phyloP scores from a whole-genome alignment of 1,140 invertebrate species.

The Ceratina japonica region DNA sequence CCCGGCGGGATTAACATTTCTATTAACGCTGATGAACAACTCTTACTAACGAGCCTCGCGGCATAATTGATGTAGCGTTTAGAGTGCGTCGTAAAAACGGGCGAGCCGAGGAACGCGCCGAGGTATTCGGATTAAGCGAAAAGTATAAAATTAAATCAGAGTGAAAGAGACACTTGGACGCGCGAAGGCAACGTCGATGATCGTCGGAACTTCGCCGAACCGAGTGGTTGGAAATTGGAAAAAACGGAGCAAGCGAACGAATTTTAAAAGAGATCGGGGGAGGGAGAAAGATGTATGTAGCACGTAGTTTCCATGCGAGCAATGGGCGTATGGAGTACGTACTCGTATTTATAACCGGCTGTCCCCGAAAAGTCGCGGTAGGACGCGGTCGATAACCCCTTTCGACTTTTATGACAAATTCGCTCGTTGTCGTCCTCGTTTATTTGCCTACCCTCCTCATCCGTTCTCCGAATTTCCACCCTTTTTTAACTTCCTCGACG shows the following conservation, averaged over 20 bases:
- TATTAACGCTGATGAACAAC: too few relatives aligned
- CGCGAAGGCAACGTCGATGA: conserved; percentile 17
- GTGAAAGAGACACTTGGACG: conserved; percentile 7
- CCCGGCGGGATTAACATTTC: too few relatives aligned
- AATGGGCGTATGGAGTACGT: not conserved
- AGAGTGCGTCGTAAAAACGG: conserved; percentile 22
- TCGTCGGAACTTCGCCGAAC: too few relatives aligned
- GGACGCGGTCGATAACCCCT: not conserved
- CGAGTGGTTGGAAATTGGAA: not conserved
- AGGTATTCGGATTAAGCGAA: conserved; percentile 1
- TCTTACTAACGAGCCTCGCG: too few relatives aligned
- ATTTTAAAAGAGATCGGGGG: not conserved
- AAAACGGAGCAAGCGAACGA: not conserved
- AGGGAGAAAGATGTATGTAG: not conserved
- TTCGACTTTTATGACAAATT: conserved; percentile 24
- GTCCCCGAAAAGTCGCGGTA: not conserved
- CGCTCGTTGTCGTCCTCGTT: conserved; percentile 18
- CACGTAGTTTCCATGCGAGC: not conserved
- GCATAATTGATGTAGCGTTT: conserved; percentile 16
- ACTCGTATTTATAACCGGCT: not conserved
- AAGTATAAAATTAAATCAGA: conserved; percentile 8
- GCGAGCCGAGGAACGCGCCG: conserved; percentile 16
- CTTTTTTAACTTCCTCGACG: conserved; percentile 27
- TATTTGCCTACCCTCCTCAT: not conserved
- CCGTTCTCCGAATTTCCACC: not conserved